These are phyloP conservation scores for Esperia sulphurella DNA, from an alignment of 2,888 invertebrate genomes.

Conservation along the genomic window DNA sequence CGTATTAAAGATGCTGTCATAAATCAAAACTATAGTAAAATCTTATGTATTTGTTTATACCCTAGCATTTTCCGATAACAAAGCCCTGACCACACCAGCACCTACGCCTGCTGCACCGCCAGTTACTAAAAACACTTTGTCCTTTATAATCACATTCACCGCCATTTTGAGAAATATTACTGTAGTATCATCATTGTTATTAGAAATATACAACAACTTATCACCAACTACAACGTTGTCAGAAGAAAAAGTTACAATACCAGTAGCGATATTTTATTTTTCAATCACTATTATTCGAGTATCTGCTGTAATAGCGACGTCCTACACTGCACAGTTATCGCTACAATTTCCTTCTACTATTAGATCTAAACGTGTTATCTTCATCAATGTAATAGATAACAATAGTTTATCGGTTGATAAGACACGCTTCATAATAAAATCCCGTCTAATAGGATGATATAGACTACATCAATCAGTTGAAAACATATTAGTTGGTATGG, in stretches of 20 bases:
- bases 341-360: not conserved
- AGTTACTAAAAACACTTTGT: slow-evolving; percentile 63
- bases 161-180: not conserved
- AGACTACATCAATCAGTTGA: too few relatives aligned
- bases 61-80: slow-evolving; percentile 52
- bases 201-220: not conserved
- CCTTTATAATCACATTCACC: slow-evolving; percentile 24
- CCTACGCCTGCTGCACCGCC: slow-evolving; percentile 66
- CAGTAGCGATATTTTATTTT: not conserved
- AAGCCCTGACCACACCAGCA: slow-evolving; percentile 48
- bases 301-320: not conserved
- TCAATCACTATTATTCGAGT: not conserved
- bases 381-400: not conserved
- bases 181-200: not conserved
- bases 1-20: too few relatives aligned
- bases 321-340: not conserved
- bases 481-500: too few relatives aligned
- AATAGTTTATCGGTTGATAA: not conserved
- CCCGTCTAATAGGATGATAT: too few relatives aligned
- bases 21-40: too few relatives aligned
- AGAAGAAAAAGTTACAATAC: too few relatives aligned
- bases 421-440: not conserved
- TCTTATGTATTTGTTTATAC: slow-evolving; percentile 27
- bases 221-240: too few relatives aligned
- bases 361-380: not conserved